phyloP scores from a whole-genome alignment of 2,888 invertebrate genomes.

The Seira ritae region DNA sequence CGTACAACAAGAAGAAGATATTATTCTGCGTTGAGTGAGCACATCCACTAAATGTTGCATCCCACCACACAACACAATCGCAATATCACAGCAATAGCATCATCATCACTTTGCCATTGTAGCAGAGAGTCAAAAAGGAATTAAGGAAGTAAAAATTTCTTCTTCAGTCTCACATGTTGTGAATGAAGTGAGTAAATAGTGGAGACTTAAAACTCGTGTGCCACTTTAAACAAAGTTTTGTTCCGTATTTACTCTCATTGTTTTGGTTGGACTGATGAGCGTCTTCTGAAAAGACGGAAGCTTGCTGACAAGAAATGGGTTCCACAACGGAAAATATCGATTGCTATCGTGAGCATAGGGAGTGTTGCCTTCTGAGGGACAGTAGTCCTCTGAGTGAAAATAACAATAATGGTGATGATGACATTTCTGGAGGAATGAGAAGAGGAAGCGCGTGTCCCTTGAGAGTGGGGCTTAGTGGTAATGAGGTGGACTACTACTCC shows the following conservation, averaged over 20 bases:
- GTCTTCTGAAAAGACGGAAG: slow-evolving; percentile 41
- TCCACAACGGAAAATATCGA: slow-evolving; percentile 52
- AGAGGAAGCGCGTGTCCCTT: slow-evolving; percentile 38
- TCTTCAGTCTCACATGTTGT: slow-evolving; percentile 33
- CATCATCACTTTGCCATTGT: too few relatives aligned
- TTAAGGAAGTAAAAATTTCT: slow-evolving; percentile 55
- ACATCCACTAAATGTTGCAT: too few relatives aligned
- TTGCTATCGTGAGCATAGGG: slow-evolving; percentile 31
- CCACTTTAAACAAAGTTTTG: slow-evolving; percentile 19
- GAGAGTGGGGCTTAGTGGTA: slow-evolving; percentile 38
- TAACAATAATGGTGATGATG: neutral
- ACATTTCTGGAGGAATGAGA: slow-evolving; percentile 4
- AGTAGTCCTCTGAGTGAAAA: slow-evolving; percentile 15
- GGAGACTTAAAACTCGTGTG: slow-evolving; percentile 20
- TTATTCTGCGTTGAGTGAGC: neutral
- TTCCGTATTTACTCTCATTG: slow-evolving; percentile 42
- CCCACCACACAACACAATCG: too few relatives aligned
- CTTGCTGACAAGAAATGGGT: slow-evolving; percentile 43
- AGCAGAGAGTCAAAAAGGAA: slow-evolving; percentile 38
- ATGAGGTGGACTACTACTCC: slow-evolving; percentile 26
- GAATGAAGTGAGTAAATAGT: slow-evolving; percentile 51
- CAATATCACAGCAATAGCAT: too few relatives aligned
- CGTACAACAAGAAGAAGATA: slow-evolving; percentile 2
- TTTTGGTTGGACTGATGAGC: slow-evolving; percentile 18
- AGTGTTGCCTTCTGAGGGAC: slow-evolving; percentile 31